A percentile compares a stretch with the other conserved stretches of the same genome.
Conservation (phyloP, 2,888 invertebrate species). For the Ariolimax columbianus region DNA sequence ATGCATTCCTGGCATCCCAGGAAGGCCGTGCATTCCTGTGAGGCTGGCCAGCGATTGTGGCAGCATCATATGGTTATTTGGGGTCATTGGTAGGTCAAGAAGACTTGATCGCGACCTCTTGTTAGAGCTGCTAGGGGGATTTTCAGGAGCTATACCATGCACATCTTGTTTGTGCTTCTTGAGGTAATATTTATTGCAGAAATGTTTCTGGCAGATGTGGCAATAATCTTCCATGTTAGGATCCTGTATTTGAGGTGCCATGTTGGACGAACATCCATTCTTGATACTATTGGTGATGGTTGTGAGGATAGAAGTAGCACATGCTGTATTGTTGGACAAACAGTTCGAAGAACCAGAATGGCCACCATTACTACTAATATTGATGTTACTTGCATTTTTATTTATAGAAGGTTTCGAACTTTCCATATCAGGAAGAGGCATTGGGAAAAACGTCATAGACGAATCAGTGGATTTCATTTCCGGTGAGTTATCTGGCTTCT, state of each 20-base stretch:
- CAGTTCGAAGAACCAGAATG: slow-evolving; percentile 9
- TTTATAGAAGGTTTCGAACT: slow-evolving; percentile 18
- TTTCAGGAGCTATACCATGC: slow-evolving; percentile 77
- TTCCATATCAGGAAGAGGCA: slow-evolving; percentile 39
- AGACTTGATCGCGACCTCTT: slow-evolving; percentile 60
- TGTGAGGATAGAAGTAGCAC: slow-evolving; percentile 55
- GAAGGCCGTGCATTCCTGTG: slow-evolving; percentile 65
- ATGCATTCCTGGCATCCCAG: slow-evolving; percentile 56
- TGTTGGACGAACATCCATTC: slow-evolving; percentile 59
- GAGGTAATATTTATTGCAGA: slow-evolving; percentile 80
- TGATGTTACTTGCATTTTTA: slow-evolving; percentile 24
- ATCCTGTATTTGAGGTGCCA: slow-evolving; percentile 59
- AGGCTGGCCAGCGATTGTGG: slow-evolving; percentile 73
- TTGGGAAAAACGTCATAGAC: slow-evolving; percentile 35
- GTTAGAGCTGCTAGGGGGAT: slow-evolving; percentile 72
- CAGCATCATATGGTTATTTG: slow-evolving; percentile 66
- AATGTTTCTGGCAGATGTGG: slow-evolving; percentile 79
- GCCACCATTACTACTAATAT: background rate
- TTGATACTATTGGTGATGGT: slow-evolving; percentile 50
- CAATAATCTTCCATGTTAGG: slow-evolving; percentile 78
- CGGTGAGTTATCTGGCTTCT: slow-evolving; percentile 18
- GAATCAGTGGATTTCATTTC: slow-evolving; percentile 20
- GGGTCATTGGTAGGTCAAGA: slow-evolving; percentile 65
- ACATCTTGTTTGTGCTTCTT: slow-evolving; percentile 79
- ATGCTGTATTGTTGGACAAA: slow-evolving; percentile 56